Percentiles rank a stretch among this genome's conserved stretches.
Conservation (phyloP, 1,140 invertebrate genomes). For the Dendroctonus valens region DNA sequence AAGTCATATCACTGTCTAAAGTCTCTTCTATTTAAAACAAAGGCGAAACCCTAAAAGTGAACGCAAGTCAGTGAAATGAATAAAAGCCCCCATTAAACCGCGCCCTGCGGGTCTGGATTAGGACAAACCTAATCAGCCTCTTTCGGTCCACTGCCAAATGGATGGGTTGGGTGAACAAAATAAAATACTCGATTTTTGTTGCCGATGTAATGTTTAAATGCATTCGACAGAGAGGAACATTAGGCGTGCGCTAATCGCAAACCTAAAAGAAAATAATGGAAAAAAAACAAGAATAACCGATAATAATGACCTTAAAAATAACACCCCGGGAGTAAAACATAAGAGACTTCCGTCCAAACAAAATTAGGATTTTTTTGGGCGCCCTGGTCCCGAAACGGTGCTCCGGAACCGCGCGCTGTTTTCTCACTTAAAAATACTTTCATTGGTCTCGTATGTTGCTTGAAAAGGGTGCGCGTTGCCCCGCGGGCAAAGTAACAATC, state of each 20-base stretch:
- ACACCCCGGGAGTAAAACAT: no score
- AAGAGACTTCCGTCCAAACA: neutral
- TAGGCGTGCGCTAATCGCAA: no score
- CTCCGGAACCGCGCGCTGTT: conserved; percentile 1
- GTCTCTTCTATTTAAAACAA: conserved; percentile 27
- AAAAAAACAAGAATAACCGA: no score
- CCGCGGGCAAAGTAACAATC: conserved; percentile 38
- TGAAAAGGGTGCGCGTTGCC: conserved; percentile 13
- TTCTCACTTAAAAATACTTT: conserved; percentile 23
- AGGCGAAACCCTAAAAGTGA: conserved; percentile 17
- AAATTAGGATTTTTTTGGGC: neutral
- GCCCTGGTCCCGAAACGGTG: no score
- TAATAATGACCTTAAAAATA: no score
- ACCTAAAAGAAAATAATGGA: no score
- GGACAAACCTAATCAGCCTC: no score
- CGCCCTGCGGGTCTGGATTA: no score
- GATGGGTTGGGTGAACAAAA: no score
- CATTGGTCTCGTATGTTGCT: conserved; percentile 31
- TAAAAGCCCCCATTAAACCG: neutral
- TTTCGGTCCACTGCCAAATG: no score
- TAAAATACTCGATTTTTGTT: no score
- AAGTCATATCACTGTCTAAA: conserved; percentile 34
- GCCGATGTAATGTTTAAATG: neutral
- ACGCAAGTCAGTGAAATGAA: conserved; percentile 15
- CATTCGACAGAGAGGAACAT: neutral